A percentile compares a stretch with the other conserved stretches of the same genome.
Conservation (phyloP, 2,888 invertebrate genomes). For the Danaus chrysippus region DNA sequence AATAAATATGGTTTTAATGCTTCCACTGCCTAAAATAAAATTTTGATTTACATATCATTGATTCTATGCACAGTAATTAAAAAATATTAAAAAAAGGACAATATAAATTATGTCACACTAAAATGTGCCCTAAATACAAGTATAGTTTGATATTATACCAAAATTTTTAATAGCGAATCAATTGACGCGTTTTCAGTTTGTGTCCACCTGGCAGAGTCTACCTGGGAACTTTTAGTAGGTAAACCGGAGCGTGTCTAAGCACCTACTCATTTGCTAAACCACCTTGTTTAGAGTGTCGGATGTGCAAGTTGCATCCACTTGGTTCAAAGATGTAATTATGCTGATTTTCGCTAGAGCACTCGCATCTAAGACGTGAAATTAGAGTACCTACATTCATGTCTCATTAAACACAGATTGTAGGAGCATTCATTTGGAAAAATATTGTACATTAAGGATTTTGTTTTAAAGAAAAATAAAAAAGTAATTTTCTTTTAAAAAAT, state of each 20-base stretch:
- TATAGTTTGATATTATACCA: background rate
- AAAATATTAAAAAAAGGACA: no score
- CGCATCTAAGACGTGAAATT: slow-evolving; percentile 29
- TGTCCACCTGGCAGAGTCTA: slow-evolving; percentile 9
- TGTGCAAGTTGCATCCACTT: slow-evolving; percentile 31
- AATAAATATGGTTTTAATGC: no score
- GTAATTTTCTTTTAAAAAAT: no score
- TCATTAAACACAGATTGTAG: slow-evolving; percentile 24
- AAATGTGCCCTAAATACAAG: no score
- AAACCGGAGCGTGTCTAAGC: slow-evolving; percentile 30
- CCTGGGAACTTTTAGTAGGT: slow-evolving; percentile 24
- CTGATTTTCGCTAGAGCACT: slow-evolving; percentile 30
- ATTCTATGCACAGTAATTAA: no score
- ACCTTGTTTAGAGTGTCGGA: slow-evolving; percentile 30
- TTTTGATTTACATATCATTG: no score
- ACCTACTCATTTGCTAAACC: slow-evolving; percentile 32
- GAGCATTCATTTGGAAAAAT: slow-evolving; percentile 12
- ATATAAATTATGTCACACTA: no score
- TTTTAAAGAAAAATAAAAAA: no score
- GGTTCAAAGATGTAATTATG: slow-evolving; percentile 34
- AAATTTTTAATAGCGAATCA: background rate
- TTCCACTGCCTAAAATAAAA: no score
- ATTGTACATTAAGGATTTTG: background rate
- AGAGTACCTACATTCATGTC: slow-evolving; percentile 22
- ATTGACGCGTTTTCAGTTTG: background rate